phyloP scores from a whole-genome alignment of 2,113 vertebrate species.

The Brienomyrus longianalis region DNA sequence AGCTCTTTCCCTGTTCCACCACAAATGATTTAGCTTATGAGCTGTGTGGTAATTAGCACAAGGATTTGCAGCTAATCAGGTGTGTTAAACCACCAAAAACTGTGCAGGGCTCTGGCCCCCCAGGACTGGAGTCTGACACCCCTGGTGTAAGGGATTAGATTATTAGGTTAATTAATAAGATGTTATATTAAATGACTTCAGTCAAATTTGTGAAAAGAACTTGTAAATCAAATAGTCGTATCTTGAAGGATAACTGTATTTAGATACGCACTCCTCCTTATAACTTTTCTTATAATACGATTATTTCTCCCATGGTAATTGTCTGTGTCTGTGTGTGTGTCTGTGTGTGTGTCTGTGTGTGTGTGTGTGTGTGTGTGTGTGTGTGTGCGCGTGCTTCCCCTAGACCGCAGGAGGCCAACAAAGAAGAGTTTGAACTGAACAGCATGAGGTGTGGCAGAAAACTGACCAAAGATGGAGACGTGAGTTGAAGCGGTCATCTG shows the following conservation, averaged over 20 bases:
- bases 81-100: no score
- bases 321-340: neutral
- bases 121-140: no score
- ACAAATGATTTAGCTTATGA: no score
- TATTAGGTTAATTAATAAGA: neutral
- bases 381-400: neutral
- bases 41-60: no score
- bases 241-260: neutral
- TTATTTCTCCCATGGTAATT: neutral
- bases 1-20: no score
- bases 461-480: constrained; percentile 89
- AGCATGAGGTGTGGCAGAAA: constrained; percentile 96
- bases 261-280: neutral
- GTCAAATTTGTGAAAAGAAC: neutral
- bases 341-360: neutral
- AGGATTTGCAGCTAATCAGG: no score
- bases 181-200: neutral
- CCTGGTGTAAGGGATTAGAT: neutral
- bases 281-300: neutral
- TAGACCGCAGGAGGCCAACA: constrained; percentile 90
- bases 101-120: no score
- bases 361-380: neutral
- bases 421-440: constrained; percentile 82
- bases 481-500: constrained; percentile 55
- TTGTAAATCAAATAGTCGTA: neutral